Evolutionary conservation across 2,888 invertebrate species (phyloP), one percentile per base, ranked within the genome.

Genomic region (Zaprionus lineosus): DNA sequence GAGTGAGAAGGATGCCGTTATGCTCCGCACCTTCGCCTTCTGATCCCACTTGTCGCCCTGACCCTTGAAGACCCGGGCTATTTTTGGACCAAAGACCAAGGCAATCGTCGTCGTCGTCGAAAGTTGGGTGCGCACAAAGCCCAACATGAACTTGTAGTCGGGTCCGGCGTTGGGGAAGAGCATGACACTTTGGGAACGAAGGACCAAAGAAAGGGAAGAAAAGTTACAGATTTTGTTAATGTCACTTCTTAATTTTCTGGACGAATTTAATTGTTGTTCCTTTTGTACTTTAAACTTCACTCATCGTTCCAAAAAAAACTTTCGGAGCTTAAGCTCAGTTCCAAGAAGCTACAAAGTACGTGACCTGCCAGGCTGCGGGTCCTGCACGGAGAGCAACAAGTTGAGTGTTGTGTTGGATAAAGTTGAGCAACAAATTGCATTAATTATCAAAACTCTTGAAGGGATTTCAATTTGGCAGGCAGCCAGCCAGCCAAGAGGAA

Each of bases 31-130:
- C 46, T 95, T 92, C 0, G 96, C 95, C 52, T 95, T 91, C 78
- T 95, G 95, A 90, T 97, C 96, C 95, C 96, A 96, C 78, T 96
- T 96, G 88, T 97, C 96, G 16, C 96, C 97, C 69, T 96, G 95
- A 6, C 97, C 97, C 68, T 94, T 93, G 5, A 95, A 91, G 6
- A 97, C 96, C 40, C 96, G 92, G 37, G 95, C 90, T 19, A 97
- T 94, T 94, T 96, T 87, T 2, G 90, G 89, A 1, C 88, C 90
- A 68, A 90, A 90, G 5, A 90, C 90, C 29, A 90, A 59, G 3
- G 88, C 88, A 57, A 90, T 89, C 14, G 90, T 90, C 33, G 96
- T 96, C 3, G 97, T 95, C 2, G 98, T 98, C 19, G 97, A 97
- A 37, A 98, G 91, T 88, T 98, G 97, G 0, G 97, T 97, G 85